phyloP scores from a whole-genome alignment of 2,888 invertebrate genomes.

The Heteromyza rotundicornis region DNA sequence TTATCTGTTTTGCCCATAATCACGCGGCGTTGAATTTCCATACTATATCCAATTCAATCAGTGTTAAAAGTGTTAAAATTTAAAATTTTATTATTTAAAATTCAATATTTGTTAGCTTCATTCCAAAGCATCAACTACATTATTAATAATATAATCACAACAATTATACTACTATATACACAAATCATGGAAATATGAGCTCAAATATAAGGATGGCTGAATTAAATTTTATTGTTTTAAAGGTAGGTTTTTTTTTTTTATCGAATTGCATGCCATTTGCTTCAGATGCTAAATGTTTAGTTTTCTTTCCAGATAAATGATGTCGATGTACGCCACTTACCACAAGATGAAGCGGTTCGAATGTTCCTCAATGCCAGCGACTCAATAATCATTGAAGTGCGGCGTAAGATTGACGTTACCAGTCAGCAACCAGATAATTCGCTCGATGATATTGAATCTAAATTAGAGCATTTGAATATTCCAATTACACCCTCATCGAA shows the following conservation, averaged over 20 bases:
- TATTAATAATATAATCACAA: too few species aligned
- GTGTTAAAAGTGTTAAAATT: too few species aligned
- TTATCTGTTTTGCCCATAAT: too few species aligned
- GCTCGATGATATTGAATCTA: background rate
- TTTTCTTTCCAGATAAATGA: conserved; percentile 65
- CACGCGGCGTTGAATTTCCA: too few species aligned
- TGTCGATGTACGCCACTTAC: conserved; percentile 66
- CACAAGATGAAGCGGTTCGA: conserved; percentile 66
- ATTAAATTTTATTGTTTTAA: background rate
- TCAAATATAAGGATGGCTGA: too few species aligned
- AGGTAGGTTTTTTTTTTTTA: background rate
- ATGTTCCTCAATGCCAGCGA: conserved; percentile 66
- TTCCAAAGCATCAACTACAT: too few species aligned
- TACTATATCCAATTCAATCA: too few species aligned
- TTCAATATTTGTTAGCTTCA: too few species aligned
- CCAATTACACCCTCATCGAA: background rate
- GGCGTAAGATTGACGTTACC: conserved; percentile 51
- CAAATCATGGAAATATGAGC: too few species aligned
- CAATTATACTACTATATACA: too few species aligned
- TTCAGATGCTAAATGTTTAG: conserved; percentile 6
- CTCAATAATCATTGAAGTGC: conserved; percentile 67
- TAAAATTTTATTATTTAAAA: too few species aligned
- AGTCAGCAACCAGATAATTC: background rate
- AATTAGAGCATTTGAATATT: background rate
- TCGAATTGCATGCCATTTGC: background rate